Base-by-base conservation (phyloP, 2,888 invertebrate species). In the Tetragonula carbonaria region DNA sequence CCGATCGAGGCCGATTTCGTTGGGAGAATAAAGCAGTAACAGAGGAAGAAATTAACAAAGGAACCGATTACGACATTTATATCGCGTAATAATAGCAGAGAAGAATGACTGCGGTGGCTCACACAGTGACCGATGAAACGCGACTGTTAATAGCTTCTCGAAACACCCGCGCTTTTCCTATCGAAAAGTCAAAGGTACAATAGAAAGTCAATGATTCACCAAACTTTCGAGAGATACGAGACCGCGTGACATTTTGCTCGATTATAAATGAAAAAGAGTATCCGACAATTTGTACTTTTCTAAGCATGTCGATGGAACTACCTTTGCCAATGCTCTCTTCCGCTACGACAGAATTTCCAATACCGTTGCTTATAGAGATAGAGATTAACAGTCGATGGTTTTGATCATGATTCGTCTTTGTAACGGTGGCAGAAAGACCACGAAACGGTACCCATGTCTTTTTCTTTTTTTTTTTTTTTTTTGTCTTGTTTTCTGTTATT, bases 201-300 rank as follows among this genome's bases (percentile, higher is more conserved):
- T 5, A 23, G 13, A 50, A n/a, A 16, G 68, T 53, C 33, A 68
- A 50, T 70, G 33, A 74, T 78, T 28, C 23, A 28, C 21, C 55
- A 21, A 33, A 21, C 28, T 11, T 67, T n/a, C 38, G n/a, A 38
- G 14, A 11, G 53, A 21, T 16, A 63, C 8, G 68, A 74, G 51
- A 23, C 18, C 18, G 77, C n/a, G 23, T 45, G 74, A 57, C 51
- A 66, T 70, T 82, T 70, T 21, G 8, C 50, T 33, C 68, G 66
- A 72, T 80, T 70, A 53, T 59, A 74, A 65, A 79, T 70, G 57
- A 63, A 57, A 33, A 57, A 38, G 66, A 63, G 28, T 53, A n/a
- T 50, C 45, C 28, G 13, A 67, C 53, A 50, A 68, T 75, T 80
- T 82, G 53, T 70, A 77, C 21, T 50, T 76, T 63, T 23, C 65